phyloP scores from a whole-genome alignment of 1,140 invertebrate genomes.

The Melitaea cinxia region DNA sequence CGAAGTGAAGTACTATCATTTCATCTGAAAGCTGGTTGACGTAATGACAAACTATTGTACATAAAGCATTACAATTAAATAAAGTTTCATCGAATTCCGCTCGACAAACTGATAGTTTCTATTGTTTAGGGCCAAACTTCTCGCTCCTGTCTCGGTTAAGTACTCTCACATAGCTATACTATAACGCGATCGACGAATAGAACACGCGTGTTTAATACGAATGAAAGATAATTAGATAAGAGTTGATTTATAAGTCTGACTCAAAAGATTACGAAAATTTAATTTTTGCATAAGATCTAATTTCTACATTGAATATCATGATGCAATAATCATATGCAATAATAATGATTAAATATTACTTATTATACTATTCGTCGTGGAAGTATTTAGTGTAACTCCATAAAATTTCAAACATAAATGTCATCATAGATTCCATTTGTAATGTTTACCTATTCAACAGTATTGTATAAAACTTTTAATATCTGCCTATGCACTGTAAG shows the following conservation, averaged over 20 bases:
- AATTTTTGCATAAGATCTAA: no score
- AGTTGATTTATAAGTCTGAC: no score
- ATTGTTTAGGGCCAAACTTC: conserved; percentile 31
- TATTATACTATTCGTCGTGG: no score
- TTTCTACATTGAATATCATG: no score
- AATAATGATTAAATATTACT: no score
- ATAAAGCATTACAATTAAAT: conserved; percentile 26
- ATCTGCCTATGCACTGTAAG: conserved; percentile 22
- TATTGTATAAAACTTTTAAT: conserved; percentile 29
- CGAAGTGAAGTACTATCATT: conserved; percentile 6
- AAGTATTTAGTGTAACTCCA: no score
- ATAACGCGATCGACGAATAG: neutral
- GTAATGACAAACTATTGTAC: conserved; percentile 19
- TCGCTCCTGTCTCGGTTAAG: neutral
- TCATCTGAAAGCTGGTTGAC: conserved; percentile 16
- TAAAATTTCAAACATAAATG: no score
- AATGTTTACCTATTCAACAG: conserved; percentile 19
- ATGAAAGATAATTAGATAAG: no score
- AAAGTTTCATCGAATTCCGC: conserved; percentile 24
- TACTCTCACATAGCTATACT: conserved; percentile 7
- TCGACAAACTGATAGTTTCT: conserved; percentile 29
- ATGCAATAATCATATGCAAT: no score
- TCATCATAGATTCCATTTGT: no score
- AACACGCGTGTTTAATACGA: no score
- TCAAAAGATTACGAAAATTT: no score